phyloP scores from a whole-genome alignment of 2,888 invertebrate genomes.

The Leptarthrus brevirostris region DNA sequence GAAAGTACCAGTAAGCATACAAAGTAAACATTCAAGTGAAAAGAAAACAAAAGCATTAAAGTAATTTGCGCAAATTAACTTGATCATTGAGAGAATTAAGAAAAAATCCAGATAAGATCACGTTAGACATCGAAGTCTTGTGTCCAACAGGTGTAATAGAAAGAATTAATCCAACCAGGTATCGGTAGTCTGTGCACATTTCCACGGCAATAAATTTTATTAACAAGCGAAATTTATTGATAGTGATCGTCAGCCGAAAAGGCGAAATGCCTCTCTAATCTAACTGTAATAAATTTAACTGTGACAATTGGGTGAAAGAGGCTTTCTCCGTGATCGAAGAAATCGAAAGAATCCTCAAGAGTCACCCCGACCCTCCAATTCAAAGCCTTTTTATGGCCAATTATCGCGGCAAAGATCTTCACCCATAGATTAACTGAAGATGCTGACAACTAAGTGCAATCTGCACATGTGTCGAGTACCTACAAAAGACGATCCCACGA shows the following conservation, averaged over 20 bases:
- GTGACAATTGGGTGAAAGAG: slow-evolving; percentile 27
- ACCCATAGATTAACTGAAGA: slow-evolving; percentile 13
- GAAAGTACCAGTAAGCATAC: too few species aligned
- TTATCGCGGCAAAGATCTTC: slow-evolving; percentile 28
- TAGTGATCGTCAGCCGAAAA: not conserved
- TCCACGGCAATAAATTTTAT: not conserved
- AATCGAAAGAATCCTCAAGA: too few species aligned
- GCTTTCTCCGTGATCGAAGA: slow-evolving; percentile 4
- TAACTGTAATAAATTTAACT: slow-evolving; percentile 31
- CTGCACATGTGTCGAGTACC: not conserved
- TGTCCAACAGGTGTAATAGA: too few species aligned
- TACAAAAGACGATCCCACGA: slow-evolving; percentile 20
- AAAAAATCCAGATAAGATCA: too few species aligned
- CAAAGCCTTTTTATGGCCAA: slow-evolving; percentile 2
- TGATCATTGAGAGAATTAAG: too few species aligned
- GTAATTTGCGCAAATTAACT: too few species aligned
- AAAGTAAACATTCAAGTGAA: too few species aligned
- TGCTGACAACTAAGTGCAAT: slow-evolving; percentile 26
- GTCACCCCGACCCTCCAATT: not conserved
- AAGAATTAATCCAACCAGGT: too few species aligned
- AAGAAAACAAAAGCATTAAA: too few species aligned
- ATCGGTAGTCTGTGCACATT: too few species aligned
- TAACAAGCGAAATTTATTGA: slow-evolving; percentile 24
- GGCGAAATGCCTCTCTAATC: slow-evolving; percentile 21
- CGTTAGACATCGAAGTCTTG: too few species aligned